Percentiles rank a stretch among this genome's conserved stretches.
Conservation (phyloP, 1,140 invertebrate genomes). For the Papilio xuthus region DNA sequence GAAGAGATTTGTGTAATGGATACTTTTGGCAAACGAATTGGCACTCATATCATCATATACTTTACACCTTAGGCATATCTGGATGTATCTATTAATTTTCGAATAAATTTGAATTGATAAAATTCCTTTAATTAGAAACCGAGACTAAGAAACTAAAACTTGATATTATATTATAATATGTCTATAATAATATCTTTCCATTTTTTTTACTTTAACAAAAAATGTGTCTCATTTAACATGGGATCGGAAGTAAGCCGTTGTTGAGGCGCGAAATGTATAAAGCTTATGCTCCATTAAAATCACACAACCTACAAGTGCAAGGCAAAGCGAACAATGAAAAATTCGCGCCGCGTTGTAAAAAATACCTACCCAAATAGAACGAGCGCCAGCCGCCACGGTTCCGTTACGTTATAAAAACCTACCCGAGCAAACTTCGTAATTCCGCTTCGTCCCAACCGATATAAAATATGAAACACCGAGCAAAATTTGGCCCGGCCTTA, state of each 20-base stretch:
- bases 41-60: background rate
- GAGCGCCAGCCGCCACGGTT: slow-evolving; percentile 63
- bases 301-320: slow-evolving; percentile 63
- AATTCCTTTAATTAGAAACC: too few species aligned
- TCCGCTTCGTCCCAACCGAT: slow-evolving; percentile 71
- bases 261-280: slow-evolving; percentile 53
- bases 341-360: slow-evolving; percentile 59
- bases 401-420: slow-evolving; percentile 75
- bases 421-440: slow-evolving; percentile 77
- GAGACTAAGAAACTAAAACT: too few species aligned
- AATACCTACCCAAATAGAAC: slow-evolving; percentile 70
- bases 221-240: slow-evolving; percentile 44
- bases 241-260: slow-evolving; percentile 50
- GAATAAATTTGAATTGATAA: too few species aligned
- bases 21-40: slow-evolving; percentile 8
- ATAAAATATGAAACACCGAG: slow-evolving; percentile 80
- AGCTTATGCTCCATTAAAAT: slow-evolving; percentile 63
- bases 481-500: slow-evolving; percentile 62
- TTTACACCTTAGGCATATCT: slow-evolving; percentile 1
- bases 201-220: slow-evolving; percentile 16
- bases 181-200: background rate
- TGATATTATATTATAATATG: background rate
- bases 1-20: background rate
- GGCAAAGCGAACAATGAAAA: slow-evolving; percentile 71
- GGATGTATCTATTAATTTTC: too few species aligned